A percentile compares a stretch with the other conserved stretches of the same genome.
Evolutionary conservation across 2,888 invertebrate species (phyloP).

Genomic region (Diarsia rubi): DNA sequence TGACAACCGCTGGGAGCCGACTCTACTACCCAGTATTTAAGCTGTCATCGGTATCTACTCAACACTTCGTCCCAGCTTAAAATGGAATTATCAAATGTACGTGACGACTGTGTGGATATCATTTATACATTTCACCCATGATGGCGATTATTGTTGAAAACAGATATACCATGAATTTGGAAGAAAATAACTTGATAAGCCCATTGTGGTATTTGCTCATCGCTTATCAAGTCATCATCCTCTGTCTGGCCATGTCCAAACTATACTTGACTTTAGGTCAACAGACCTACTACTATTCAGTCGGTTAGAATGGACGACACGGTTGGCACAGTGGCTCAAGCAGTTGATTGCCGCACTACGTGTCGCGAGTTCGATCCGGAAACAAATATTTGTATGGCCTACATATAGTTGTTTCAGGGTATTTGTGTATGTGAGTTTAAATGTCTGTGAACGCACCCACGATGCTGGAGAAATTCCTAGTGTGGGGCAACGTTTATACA

Average conservation of each 20-base stretch:
- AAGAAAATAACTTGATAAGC: background rate
- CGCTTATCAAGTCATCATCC: background rate
- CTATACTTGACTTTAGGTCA: too few species aligned
- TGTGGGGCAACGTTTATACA: too few species aligned
- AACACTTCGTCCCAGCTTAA: background rate
- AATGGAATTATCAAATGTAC: slow-evolving; percentile 6
- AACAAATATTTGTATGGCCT: too few species aligned
- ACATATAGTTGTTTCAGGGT: too few species aligned
- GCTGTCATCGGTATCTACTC: slow-evolving; percentile 4
- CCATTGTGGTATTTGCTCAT: background rate
- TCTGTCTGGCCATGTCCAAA: background rate
- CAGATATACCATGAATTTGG: background rate
- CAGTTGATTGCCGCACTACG: too few species aligned
- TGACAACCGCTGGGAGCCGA: background rate
- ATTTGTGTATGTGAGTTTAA: too few species aligned
- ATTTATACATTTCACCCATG: background rate
- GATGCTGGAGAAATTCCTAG: too few species aligned
- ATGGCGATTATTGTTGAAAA: background rate
- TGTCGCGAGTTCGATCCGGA: too few species aligned
- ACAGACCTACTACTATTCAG: too few species aligned
- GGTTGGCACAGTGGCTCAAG: too few species aligned
- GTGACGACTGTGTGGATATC: background rate
- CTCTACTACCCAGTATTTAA: background rate
- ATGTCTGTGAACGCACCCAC: too few species aligned
- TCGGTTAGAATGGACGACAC: too few species aligned